Base-by-base conservation (phyloP, 2,113 vertebrate species). In the Caracal caracal region DNA sequence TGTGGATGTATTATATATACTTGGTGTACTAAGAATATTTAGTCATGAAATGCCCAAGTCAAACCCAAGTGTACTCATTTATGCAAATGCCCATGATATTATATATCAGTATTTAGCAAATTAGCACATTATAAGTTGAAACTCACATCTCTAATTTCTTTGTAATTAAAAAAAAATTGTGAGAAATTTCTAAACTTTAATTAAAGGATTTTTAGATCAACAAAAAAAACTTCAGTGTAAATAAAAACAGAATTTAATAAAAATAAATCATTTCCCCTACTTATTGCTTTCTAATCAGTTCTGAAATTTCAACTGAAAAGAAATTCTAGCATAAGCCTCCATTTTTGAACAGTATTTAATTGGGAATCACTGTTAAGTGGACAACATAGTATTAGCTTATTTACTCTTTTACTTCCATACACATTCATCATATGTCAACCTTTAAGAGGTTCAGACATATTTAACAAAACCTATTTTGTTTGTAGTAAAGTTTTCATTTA, bases 1-100 rank as follows among this genome's bases (percentile, higher is more conserved):
- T 59, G 53, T 93, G 70, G 43, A 47, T 96, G 97, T 91, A 97
- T 94, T 89, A 84, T 94, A 82, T 1, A 86, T 1, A 61, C 40
- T 94, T 80, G 24, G 40, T 73, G 65, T 91, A 88, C 73, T 96
- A 71, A 94, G 75, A 71, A 73, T 93, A 88, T 37, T 89, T 90
- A 94, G 78, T 81, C 19, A 15, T 93, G 83, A 82, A 43, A 43
- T 43, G 83, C 10, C 59, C n/a, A 86, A 65, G 37, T 95, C 53
- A 93, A 96, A 90, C n/a, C 10, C 47, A 81, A 53, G 37, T 35
- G 94, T 47, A 82, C 30, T 37, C 37, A 49, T 78, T 71, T 79
- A 43, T 91, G 49, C 33, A 96, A 90, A 95, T 63, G 6, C 30
- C 16, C 63, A 35, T 87, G 15, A 37, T 84, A 68, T 51, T 91